phyloP scores from a whole-genome alignment of 1,140 invertebrate genomes.

The Zaprionus ornatus region DNA sequence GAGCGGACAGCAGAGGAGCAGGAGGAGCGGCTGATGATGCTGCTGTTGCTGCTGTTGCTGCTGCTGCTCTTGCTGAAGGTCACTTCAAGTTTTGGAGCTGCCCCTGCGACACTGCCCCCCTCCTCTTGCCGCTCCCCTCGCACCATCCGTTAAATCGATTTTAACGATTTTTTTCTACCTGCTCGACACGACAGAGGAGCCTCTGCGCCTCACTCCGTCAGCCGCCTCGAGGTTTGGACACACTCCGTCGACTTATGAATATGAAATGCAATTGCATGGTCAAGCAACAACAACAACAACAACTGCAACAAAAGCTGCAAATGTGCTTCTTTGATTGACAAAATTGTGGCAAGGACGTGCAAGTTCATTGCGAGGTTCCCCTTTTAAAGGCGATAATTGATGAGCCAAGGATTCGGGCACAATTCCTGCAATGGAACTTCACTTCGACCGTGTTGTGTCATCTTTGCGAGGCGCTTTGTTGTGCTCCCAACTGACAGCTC shows the following conservation, averaged over 20 bases:
- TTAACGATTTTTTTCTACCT: conserved; percentile 72
- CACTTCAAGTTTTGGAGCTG: conserved; percentile 49
- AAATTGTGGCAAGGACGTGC: conserved; percentile 77
- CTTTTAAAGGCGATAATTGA: conserved; percentile 62
- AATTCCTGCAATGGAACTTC: conserved; percentile 23
- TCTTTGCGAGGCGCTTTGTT: conserved; percentile 25
- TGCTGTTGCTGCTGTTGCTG: conserved; percentile 8
- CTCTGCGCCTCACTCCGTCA: neutral
- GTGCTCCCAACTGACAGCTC: conserved; percentile 60
- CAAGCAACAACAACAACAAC: conserved; percentile 13
- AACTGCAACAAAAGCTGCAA: conserved; percentile 7
- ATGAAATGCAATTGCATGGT: conserved; percentile 68
- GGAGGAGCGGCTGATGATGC: neutral
- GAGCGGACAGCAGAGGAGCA: neutral
- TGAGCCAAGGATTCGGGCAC: conserved; percentile 52
- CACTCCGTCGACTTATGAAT: conserved; percentile 70
- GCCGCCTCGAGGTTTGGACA: conserved; percentile 48
- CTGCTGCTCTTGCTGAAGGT: conserved; percentile 59
- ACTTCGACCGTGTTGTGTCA: conserved; percentile 41
- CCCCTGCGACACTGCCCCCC: neutral
- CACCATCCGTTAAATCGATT: conserved; percentile 61
- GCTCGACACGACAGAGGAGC: conserved; percentile 8
- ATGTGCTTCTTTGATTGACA: conserved; percentile 66
- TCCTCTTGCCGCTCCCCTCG: neutral
- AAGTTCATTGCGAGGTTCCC: conserved; percentile 7